Conservation (phyloP, 1,140 invertebrate species). For the Subanguina moxae region DNA sequence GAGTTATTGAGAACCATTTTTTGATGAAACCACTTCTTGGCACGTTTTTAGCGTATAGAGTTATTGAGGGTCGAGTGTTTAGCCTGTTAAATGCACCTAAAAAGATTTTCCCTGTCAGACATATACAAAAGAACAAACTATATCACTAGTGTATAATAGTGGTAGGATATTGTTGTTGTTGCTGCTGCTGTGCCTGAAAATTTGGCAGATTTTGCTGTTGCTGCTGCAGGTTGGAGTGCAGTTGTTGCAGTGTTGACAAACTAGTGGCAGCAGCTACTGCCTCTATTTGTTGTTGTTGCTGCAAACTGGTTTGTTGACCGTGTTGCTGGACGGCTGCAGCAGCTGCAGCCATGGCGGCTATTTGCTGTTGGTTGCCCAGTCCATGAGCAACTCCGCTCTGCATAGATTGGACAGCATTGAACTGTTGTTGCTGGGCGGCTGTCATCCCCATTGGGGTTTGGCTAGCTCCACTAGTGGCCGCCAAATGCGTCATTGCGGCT, state of each 20-base stretch:
- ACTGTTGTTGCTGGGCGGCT: constrained; percentile 1
- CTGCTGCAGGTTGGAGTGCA: constrained; percentile 11
- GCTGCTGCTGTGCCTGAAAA: constrained; percentile 2
- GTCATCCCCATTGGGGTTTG: not conserved
- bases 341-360: constrained; percentile 19
- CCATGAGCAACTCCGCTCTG: too few species aligned
- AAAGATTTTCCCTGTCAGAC: too few species aligned
- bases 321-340: constrained; percentile 13
- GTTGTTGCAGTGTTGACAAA: constrained; percentile 7
- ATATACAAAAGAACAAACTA: too few species aligned
- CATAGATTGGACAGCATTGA: not conserved
- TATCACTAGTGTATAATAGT: not conserved
- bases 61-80: too few species aligned
- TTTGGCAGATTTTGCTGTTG: not conserved
- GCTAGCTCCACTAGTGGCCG: not conserved
- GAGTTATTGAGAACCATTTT: too few species aligned
- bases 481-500: constrained; percentile 2
- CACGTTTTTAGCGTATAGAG: not conserved
- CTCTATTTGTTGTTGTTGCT: not conserved
- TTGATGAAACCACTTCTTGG: too few species aligned
- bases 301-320: constrained; percentile 9
- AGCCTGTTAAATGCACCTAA: too few species aligned
- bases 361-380: not conserved
- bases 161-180: not conserved
- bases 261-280: constrained; percentile 11